These are phyloP conservation scores for western clawed frog (Xenopus tropicalis) DNA, from an alignment of 2,113 vertebrate genomes.

Conservation along the genomic window DNA sequence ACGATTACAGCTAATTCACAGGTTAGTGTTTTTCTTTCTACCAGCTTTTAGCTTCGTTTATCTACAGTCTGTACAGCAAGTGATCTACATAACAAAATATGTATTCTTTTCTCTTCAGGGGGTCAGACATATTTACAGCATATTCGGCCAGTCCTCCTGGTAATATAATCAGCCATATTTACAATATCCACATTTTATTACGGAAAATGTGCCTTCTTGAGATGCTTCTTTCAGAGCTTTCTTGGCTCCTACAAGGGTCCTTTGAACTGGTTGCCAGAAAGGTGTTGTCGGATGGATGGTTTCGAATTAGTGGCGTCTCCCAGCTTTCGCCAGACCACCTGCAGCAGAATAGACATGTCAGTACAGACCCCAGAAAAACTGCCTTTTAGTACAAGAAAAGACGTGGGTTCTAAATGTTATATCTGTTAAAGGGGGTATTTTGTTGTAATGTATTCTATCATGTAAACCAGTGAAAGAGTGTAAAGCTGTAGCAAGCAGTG, in stretches of 20 bases:
- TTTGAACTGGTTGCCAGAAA: constrained; percentile 98
- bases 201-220: constrained; percentile 33
- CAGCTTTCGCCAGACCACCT: constrained; percentile 98
- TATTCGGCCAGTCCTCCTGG: constrained; percentile 55
- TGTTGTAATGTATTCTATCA: too few species aligned
- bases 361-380: neutral
- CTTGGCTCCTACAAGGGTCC: constrained; percentile 78
- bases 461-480: too few species aligned
- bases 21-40: constrained; percentile 48
- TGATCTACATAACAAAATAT: constrained; percentile 57
- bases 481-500: too few species aligned
- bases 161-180: constrained; percentile 59
- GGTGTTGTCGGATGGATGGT: constrained; percentile 92
- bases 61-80: constrained; percentile 57
- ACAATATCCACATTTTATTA: constrained; percentile 56
- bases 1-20: constrained; percentile 12
- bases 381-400: neutral
- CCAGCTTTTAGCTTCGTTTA: constrained; percentile 45
- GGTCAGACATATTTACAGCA: constrained; percentile 53
- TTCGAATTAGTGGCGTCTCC: constrained; percentile 92
- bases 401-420: neutral
- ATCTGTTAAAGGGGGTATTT: too few species aligned
- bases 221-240: neutral
- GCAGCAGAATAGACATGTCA: constrained; percentile 20
- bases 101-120: constrained; percentile 32